phyloP scores from a whole-genome alignment of 37 sponge, comb jelly and placozoan species.

The Hormiphora californensis region DNA sequence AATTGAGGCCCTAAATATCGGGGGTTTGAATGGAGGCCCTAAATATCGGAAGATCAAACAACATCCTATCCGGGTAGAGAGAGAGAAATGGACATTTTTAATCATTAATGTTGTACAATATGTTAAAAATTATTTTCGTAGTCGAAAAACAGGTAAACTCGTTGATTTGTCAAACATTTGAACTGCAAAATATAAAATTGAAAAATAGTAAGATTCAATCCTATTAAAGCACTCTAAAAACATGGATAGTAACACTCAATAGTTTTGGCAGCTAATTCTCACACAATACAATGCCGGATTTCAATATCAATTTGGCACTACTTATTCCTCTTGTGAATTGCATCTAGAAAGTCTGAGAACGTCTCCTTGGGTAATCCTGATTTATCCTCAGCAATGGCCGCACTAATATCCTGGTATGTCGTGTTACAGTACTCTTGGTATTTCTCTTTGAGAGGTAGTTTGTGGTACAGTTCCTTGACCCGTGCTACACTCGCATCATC shows the following conservation, averaged over 20 bases:
- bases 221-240: not conserved
- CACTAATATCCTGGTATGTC: slow-evolving; percentile 65
- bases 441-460: slow-evolving; percentile 61
- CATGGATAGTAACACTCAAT: not conserved
- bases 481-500: slow-evolving; percentile 63
- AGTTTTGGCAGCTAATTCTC: no score
- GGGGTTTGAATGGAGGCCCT: no score
- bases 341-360: slow-evolving; percentile 74
- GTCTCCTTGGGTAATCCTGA: slow-evolving; percentile 61
- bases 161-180: no score
- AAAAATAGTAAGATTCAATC: not conserved
- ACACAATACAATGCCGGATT: no score
- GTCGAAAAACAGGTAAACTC: no score
- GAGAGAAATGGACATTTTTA: no score
- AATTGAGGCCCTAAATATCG: no score
- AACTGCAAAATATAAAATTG: not conserved
- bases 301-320: not conserved
- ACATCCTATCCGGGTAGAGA: no score
- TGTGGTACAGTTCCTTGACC: slow-evolving; percentile 76
- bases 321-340: slow-evolving; percentile 72
- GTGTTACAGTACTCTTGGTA: slow-evolving; percentile 74
- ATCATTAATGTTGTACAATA: no score
- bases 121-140: no score
- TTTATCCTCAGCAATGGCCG: slow-evolving; percentile 53
- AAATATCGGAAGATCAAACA: no score